Base-by-base conservation (phyloP, 2,113 vertebrate genomes). In the Otolemur garnettii region DNA sequence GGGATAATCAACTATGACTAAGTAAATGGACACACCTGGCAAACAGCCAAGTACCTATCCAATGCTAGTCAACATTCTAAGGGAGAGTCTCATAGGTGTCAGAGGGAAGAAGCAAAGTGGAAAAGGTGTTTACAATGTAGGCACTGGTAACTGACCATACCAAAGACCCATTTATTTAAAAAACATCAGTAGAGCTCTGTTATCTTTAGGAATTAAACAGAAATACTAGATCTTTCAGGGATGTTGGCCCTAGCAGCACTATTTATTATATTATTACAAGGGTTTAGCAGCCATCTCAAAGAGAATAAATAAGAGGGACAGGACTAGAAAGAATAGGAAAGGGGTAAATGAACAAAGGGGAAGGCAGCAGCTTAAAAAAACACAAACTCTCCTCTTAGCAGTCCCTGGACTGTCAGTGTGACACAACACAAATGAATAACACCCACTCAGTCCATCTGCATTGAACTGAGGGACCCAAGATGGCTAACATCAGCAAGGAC, bases 281-380 rank as follows among this genome's bases (percentile, higher is more conserved):
- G 45, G 38, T 26, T 22, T 24, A 33, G 35, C 71, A 89, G 79
- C 68, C 28, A 38, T 38, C 60, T 90, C 19, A n/a, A 74, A 72
- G 45, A 38, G n/a, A 82, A 45, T 21, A 55, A 93, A 17, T 68
- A 68, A 68, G 45, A 83, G 26, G 9, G 77, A 18, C 8, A 33
- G 21, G n/a, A 3, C 12, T 68, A 10, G 33, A 62, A 66, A 77
- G 72, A 91, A 72, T 5, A 24, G 50, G 28, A 50, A 33, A 91
- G 26, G 8, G 4, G n/a, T n/a, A 50, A 80, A 90, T 13, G 19
- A 75, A 45, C 14, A 8, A 5, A 60, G 95, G 55, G 24, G 50
- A 80, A 91, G 80, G 15, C 57, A 79, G 64, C 57, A 85, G n/a
- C 35, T 66, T 35, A 42, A 68, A 78, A 93, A 93, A 80, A 74